These are phyloP conservation scores for Triops longicaudatus DNA, from an alignment of 1,140 invertebrate species.

Conservation along the genomic window DNA sequence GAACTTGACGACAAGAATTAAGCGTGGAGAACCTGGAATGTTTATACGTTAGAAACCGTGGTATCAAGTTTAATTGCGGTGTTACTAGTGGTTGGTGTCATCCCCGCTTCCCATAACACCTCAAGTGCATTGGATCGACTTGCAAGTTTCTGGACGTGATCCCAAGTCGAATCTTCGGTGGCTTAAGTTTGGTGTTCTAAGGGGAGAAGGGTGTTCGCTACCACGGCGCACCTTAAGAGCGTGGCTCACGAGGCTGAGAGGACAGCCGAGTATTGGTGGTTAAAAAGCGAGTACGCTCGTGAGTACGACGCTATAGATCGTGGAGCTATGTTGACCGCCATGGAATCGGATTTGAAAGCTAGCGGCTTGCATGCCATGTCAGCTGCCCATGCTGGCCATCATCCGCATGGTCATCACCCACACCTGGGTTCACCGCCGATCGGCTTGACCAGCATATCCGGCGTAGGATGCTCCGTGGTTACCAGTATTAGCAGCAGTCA, in stretches of 20 bases:
- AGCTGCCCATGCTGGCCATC: conserved; percentile 13
- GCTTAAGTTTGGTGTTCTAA: neutral
- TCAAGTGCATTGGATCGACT: neutral
- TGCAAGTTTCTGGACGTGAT: neutral
- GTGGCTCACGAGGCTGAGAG: conserved; percentile 3
- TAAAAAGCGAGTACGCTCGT: conserved; percentile 17
- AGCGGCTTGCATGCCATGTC: conserved; percentile 19
- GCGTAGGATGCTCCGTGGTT: conserved; percentile 23
- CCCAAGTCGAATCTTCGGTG: neutral
- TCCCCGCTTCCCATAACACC: neutral
- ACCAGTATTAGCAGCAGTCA: conserved; percentile 24
- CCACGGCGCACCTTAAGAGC: conserved; percentile 9
- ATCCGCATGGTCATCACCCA: conserved; percentile 18
- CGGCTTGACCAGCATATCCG: conserved; percentile 16
- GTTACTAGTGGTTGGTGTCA: conserved; percentile 17
- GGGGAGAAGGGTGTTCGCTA: neutral
- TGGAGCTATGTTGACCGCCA: conserved; percentile 45
- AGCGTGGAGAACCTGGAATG: conserved; percentile 2
- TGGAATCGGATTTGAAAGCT: conserved; percentile 72
- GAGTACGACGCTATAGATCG: neutral
- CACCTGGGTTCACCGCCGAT: conserved; percentile 20
- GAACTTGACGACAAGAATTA: neutral
- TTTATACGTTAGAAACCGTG: neutral
- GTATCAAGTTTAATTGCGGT: neutral
- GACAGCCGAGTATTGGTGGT: conserved; percentile 10